These are phyloP conservation scores for Prosopocoilus inquinatus DNA, from an alignment of 2,888 invertebrate genomes.

Conservation along the genomic window DNA sequence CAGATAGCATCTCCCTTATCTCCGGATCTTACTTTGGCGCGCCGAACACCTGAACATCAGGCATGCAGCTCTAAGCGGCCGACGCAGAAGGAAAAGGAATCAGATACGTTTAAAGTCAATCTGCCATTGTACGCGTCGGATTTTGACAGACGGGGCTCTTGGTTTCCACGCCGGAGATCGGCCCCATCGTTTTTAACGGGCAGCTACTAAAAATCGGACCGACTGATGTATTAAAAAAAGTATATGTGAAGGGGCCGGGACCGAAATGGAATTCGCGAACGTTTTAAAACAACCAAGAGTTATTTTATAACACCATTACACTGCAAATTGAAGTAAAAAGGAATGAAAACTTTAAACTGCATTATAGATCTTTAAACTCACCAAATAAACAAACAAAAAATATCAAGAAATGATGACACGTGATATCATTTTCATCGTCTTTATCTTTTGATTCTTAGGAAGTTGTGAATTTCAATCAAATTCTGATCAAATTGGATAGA, in stretches of 20 bases:
- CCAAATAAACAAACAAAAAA: too few species aligned
- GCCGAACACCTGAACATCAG: slow-evolving; percentile 36
- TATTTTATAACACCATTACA: too few species aligned
- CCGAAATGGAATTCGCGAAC: too few species aligned
- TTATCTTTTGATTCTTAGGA: too few species aligned
- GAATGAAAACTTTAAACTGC: too few species aligned
- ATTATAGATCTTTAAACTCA: too few species aligned
- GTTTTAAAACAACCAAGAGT: too few species aligned
- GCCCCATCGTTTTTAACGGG: slow-evolving; percentile 43
- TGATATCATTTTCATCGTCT: too few species aligned
- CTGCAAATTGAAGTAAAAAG: too few species aligned
- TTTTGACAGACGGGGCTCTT: slow-evolving; percentile 47
- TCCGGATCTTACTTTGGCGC: slow-evolving; percentile 38
- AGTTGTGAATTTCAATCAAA: too few species aligned
- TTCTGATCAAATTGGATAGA: too few species aligned
- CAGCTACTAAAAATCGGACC: slow-evolving; percentile 36
- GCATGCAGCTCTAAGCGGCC: slow-evolving; percentile 31
- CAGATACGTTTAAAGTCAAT: slow-evolving; percentile 50
- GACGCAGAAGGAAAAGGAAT: slow-evolving; percentile 43
- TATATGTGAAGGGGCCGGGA: slow-evolving; percentile 1
- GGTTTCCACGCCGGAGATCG: slow-evolving; percentile 40
- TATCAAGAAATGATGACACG: too few species aligned
- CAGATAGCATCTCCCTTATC: slow-evolving; percentile 39
- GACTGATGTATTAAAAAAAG: slow-evolving; percentile 18
- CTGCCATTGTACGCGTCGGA: slow-evolving; percentile 42